Percentiles rank a stretch among this genome's conserved stretches.
These are phyloP conservation scores for Dipodomys spectabilis DNA, from an alignment of 2,113 vertebrate genomes.

Conservation along the genomic window DNA sequence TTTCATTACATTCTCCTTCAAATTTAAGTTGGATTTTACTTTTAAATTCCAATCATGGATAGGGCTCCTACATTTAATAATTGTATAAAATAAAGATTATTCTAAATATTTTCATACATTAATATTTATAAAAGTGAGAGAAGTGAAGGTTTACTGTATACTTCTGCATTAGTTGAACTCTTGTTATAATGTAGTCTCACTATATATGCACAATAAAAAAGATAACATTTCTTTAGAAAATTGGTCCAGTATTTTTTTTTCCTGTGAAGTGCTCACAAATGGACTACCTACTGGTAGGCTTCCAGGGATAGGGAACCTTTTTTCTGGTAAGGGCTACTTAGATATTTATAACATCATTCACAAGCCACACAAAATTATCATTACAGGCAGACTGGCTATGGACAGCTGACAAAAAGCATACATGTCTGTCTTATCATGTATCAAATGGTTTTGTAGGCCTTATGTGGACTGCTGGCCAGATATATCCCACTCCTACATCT, in stretches of 20 bases:
- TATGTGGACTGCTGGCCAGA: too few relatives aligned
- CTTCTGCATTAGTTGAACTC: neutral
- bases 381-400: too few relatives aligned
- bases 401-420: too few relatives aligned
- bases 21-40: neutral
- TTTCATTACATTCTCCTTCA: constrained; percentile 77
- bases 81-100: neutral
- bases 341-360: too few relatives aligned
- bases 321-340: too few relatives aligned
- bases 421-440: too few relatives aligned
- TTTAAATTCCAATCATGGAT: neutral
- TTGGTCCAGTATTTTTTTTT: neutral
- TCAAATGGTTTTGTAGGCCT: too few relatives aligned
- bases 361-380: too few relatives aligned
- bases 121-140: neutral
- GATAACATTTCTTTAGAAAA: neutral
- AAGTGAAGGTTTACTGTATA: neutral
- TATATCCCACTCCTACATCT: neutral
- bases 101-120: neutral
- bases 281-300: neutral
- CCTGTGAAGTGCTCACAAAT: neutral
- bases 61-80: neutral
- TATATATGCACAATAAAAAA: neutral
- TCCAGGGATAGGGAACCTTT: too few relatives aligned
- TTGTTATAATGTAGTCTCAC: neutral